Evolutionary conservation across 2,888 invertebrate genomes (phyloP), one percentile per base, ranked within the genome.

Genomic region (Clepsis dumicolana): DNA sequence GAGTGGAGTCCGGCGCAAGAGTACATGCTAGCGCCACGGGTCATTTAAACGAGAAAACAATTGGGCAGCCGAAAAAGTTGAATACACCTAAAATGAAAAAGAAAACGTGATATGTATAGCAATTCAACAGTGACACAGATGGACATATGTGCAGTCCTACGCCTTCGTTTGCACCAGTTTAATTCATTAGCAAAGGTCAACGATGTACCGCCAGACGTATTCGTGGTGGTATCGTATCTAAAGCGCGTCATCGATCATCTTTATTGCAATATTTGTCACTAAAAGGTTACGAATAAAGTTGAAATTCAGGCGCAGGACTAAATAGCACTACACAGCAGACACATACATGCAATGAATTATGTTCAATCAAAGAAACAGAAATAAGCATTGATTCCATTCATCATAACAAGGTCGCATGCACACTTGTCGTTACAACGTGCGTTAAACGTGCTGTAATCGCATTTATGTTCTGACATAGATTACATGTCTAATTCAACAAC

Each of bases 1-100:
- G 84, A 82, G 79, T 78, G 83, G 76, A 70, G 84, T 88, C 90
- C 91, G 82, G 77, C 78, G 86, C 80, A 83, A 85, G 79, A 80
- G 77, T 76, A 85, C 92, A 91, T 91, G 91, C 84, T 81, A 83
- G 79, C 88, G 86, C 86, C 86, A 81, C 81, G 83, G 82, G 86
- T 93, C 93, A 94, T 93, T 94, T 94, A 89, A 93, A 93, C 81
- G 94, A 93, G 93, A 94, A 94, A 88, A 89, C 93, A 86, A 94
- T 93, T 86, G 94, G 94, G 91, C 94, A 94, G 84, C 94, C 94
- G 86, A 94, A 94, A 93, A 94, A 94, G 89, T 90, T 94, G 93
- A 94, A 94, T 86, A 94, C 93, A 94, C 94, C 94, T 93, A 93
- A 94, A 94, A 93, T 90, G 90, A 91, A 91, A 90, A 84, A 90